Conservation (phyloP, 2,797 vertebrate genomes). For the Sarcophilus harrisii region DNA sequence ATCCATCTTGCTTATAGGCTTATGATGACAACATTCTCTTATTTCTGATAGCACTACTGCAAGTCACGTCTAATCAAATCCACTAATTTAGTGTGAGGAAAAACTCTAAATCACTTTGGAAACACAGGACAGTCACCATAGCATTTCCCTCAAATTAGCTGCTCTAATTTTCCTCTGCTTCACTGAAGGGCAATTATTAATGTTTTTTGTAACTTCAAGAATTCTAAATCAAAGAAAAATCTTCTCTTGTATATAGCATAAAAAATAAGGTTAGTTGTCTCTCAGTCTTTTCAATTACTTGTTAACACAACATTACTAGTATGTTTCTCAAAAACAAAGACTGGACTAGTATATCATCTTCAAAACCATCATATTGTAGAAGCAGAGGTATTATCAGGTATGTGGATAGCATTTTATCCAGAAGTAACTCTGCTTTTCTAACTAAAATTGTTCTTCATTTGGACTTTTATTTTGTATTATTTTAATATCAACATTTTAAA, state of each 20-base stretch:
- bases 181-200: not conserved
- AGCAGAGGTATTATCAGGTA: not conserved
- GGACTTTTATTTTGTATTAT: not conserved
- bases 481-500: not conserved
- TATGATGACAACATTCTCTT: not conserved
- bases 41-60: not conserved
- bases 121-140: not conserved
- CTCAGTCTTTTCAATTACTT: not conserved
- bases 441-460: not conserved
- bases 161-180: not conserved
- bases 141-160: not conserved
- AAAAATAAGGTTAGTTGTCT: not conserved
- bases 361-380: not conserved
- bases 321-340: not conserved
- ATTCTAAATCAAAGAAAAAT: not conserved
- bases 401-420: not conserved
- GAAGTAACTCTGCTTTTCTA: not conserved
- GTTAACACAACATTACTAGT: not conserved
- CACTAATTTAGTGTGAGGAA: not conserved
- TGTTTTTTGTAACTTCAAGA: not conserved
- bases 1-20: not conserved
- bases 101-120: not conserved
- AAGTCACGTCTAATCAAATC: not conserved
- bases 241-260: not conserved
- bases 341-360: not conserved